A percentile compares a stretch with the other conserved stretches of the same genome.
These are phyloP conservation scores for Microtus ochrogaster DNA, from an alignment of 2,113 vertebrate species.

Conservation along the genomic window DNA sequence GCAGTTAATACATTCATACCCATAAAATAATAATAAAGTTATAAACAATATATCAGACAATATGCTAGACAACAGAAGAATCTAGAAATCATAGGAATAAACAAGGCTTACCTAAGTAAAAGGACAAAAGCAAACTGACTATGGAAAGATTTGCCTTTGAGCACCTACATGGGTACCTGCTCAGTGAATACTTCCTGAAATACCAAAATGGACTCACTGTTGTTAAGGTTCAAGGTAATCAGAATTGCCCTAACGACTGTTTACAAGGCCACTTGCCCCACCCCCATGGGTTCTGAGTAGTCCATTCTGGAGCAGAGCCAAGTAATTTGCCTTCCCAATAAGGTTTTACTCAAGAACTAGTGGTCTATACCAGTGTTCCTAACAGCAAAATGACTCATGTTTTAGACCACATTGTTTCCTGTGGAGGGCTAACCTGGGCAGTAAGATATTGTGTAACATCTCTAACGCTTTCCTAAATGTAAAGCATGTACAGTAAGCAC, in stretches of 20 bases:
- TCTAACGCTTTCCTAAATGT: background rate
- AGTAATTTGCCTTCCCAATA: background rate
- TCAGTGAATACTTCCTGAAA: background rate
- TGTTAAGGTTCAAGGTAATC: conserved; percentile 8
- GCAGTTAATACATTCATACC: background rate
- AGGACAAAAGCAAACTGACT: background rate
- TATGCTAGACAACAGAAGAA: background rate
- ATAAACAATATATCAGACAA: background rate
- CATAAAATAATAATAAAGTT: background rate
- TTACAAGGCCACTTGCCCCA: background rate
- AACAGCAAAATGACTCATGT: background rate
- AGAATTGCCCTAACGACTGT: background rate
- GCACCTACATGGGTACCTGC: background rate
- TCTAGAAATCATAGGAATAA: background rate
- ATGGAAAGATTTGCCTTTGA: background rate
- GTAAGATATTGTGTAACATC: background rate
- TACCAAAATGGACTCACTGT: background rate
- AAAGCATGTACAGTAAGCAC: background rate
- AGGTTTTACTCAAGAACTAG: background rate
- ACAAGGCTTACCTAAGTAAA: background rate
- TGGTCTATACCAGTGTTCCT: background rate
- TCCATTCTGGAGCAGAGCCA: background rate
- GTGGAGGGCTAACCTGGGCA: background rate
- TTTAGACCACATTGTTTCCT: background rate
- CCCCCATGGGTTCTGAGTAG: background rate